Conservation (phyloP, 2,797 vertebrate species). For the Lacerta viridis region DNA sequence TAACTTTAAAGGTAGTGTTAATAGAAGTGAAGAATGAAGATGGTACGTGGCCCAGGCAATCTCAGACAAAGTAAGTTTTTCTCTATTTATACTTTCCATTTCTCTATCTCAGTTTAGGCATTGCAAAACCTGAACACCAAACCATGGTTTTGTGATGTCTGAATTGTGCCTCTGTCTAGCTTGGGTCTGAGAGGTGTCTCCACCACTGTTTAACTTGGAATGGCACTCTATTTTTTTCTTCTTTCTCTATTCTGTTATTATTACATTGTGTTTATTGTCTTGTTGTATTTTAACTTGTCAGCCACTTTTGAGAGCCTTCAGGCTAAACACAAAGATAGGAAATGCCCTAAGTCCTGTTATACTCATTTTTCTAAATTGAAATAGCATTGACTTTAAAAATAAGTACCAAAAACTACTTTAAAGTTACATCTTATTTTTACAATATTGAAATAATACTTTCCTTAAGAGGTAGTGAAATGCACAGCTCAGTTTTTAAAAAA, state of each 20-base stretch:
- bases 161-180: constrained; percentile 25
- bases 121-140: background rate
- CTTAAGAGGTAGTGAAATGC: background rate
- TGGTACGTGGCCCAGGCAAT: constrained; percentile 95
- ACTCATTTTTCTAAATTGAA: background rate
- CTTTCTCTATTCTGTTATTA: background rate
- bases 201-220: background rate
- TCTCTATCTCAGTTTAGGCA: background rate
- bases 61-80: constrained; percentile 89
- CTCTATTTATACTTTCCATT: background rate
- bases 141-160: background rate
- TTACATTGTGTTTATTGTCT: background rate
- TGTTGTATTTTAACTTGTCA: background rate
- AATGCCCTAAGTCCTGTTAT: constrained; percentile 2
- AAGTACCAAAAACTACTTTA: background rate
- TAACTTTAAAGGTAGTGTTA: constrained; percentile 88
- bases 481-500: constrained; percentile 38
- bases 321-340: background rate
- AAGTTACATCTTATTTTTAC: background rate
- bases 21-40: constrained; percentile 97
- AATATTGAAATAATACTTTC: background rate
- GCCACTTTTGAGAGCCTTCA: background rate
- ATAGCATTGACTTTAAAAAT: constrained; percentile 5
- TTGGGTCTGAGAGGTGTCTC: constrained; percentile 22
- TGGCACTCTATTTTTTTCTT: background rate